Evolutionary conservation across 2,888 invertebrate species (phyloP), one percentile per base, ranked within the genome.

Genomic region (Leptopterna dolabrata): DNA sequence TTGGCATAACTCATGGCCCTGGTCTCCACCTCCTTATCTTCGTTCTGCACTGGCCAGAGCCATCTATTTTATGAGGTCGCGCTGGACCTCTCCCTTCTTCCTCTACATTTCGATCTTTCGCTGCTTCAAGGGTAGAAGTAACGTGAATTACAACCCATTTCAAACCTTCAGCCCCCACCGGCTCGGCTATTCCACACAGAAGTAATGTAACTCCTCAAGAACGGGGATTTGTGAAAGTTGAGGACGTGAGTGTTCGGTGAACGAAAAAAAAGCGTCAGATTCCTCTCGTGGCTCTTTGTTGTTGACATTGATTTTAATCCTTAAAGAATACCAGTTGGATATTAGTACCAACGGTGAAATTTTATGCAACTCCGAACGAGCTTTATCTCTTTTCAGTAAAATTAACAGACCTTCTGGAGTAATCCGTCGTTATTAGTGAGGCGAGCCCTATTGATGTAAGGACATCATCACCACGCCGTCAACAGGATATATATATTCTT

Each of bases 61-160:
- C 73, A 19, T 73, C 30, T 73, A 73, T 73, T 73, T 73, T 73
- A 73, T 73, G 73, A 73, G 73, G 73, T 36, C 73, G 73, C 73
- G 41, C 1, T 16, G 73, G 73, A 73, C 30, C 41, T 29, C 36
- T 24, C 19, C 73, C 73, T 41, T 36, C 73, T 0, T 30, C n/a
- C 36, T 11, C 30, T 19, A 73, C 41, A 73, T 73, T 73, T 36
- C 73, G 30, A n/a, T 73, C 41, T 73, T 73, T 73, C 73, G 36
- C 36, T 73, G 30, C 41, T 73, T 36, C 29, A 30, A 41, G 36
- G 73, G 73, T 16, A 73, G 73, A 73, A 14, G 73, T 73, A 73
- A 73, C 19, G 73, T 73, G 9, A 73, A 36, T 36, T 73, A 73
- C 36, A 73, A 73, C 73, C 73, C 73, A 41, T 73, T 73, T 73